phyloP scores from a whole-genome alignment of 2,797 vertebrate genomes.

The Dermochelys coriacea region DNA sequence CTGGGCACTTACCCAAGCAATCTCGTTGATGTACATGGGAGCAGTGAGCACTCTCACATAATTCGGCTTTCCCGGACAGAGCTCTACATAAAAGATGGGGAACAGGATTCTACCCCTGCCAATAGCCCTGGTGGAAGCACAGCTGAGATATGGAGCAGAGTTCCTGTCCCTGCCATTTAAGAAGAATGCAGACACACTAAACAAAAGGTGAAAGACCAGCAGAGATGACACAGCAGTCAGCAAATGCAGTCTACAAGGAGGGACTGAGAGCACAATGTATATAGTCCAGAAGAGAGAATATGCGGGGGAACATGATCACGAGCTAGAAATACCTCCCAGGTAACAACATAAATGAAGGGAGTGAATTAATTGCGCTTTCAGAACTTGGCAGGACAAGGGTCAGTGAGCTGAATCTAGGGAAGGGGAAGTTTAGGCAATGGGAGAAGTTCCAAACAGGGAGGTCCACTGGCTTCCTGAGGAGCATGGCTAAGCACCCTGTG shows the following conservation, averaged over 20 bases:
- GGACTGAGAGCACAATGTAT: neutral
- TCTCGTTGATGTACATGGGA: neutral
- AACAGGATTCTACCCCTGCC: neutral
- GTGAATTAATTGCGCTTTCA: constrained; percentile 79
- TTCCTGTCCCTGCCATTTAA: neutral
- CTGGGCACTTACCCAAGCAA: neutral
- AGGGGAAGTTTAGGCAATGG: constrained; percentile 60
- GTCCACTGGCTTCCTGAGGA: neutral
- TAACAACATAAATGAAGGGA: constrained; percentile 79
- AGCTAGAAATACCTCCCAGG: constrained; percentile 79
- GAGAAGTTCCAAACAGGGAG: neutral
- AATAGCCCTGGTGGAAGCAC: neutral
- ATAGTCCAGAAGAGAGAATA: constrained; percentile 36
- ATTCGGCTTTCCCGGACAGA: neutral
- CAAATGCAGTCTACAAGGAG: neutral
- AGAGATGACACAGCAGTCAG: constrained; percentile 8
- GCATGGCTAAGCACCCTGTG: neutral
- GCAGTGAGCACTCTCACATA: neutral
- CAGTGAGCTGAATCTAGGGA: constrained; percentile 78
- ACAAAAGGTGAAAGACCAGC: constrained; percentile 36
- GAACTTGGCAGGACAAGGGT: constrained; percentile 71
- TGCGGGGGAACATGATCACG: constrained; percentile 16
- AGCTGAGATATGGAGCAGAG: neutral
- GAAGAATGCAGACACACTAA: neutral
- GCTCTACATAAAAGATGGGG: neutral